These are phyloP conservation scores for fruit fly (Drosophila melanogaster) DNA, from an alignment of 1,140 invertebrate species.

Conservation along the genomic window DNA sequence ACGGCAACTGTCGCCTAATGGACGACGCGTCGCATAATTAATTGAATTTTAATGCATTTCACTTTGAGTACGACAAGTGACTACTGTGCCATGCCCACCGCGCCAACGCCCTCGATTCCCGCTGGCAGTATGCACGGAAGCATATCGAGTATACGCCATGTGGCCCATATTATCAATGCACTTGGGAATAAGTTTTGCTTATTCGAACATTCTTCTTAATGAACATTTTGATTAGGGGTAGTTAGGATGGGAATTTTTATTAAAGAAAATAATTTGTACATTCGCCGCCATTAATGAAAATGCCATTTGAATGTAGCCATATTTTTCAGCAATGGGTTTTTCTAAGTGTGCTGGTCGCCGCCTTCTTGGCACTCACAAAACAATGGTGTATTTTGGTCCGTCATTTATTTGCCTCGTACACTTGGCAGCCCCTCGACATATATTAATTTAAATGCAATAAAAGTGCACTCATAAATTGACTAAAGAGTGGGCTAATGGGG, in stretches of 20 bases:
- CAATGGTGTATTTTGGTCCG: conserved; percentile 48
- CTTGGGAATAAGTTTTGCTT: no score
- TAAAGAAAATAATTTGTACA: not conserved
- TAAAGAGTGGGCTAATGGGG: not conserved
- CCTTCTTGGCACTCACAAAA: conserved; percentile 47
- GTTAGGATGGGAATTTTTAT: not conserved
- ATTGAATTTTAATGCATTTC: conserved; percentile 73
- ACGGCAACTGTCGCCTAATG: conserved; percentile 70
- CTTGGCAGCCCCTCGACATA: conserved; percentile 21
- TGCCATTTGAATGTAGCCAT: no score
- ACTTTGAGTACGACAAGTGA: conserved; percentile 24
- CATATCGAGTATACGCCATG: conserved; percentile 3
- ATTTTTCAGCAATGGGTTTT: not conserved
- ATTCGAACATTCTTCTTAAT: not conserved
- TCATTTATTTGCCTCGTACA: conserved; percentile 21
- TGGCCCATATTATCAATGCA: not conserved
- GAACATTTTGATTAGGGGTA: not conserved
- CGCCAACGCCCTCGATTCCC: not conserved
- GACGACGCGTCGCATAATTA: conserved; percentile 69
- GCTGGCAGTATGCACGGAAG: conserved; percentile 52
- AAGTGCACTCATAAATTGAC: conserved; percentile 46
- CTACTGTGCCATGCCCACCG: not conserved
- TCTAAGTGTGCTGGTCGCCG: not conserved
- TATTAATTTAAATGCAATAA: conserved; percentile 61
- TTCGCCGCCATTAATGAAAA: no score